A percentile compares a stretch with the other conserved stretches of the same genome.
Evolutionary conservation across 2,888 invertebrate genomes (phyloP).

Genomic region (Rhyacophila evoluta): DNA sequence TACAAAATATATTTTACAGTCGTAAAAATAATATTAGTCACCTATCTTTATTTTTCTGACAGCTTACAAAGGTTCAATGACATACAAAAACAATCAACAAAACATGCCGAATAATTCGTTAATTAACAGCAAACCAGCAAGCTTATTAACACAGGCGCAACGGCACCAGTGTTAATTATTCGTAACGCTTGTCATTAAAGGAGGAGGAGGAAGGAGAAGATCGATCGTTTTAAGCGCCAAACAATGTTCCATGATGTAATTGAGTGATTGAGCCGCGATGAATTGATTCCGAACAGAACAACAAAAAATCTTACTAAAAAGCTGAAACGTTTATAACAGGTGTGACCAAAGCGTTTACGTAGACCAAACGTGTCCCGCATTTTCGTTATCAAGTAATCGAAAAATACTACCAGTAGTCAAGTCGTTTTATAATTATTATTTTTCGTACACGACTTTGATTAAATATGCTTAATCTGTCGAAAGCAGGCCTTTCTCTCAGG

Average conservation of each 20-base stretch:
- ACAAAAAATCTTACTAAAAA: not conserved
- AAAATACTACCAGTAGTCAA: too few species aligned
- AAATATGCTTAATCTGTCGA: too few species aligned
- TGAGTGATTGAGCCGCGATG: conserved; percentile 23
- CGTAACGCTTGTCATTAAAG: not conserved
- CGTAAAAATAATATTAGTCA: too few species aligned
- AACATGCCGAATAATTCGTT: not conserved
- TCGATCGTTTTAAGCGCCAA: not conserved
- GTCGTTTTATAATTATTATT: too few species aligned
- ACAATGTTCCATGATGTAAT: not conserved
- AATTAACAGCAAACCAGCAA: not conserved
- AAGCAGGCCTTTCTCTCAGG: too few species aligned
- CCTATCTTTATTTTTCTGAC: too few species aligned
- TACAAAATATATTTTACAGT: too few species aligned
- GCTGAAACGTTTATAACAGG: not conserved
- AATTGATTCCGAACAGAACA: conserved; percentile 23
- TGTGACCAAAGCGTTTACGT: not conserved
- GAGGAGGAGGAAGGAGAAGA: not conserved
- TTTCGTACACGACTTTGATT: too few species aligned
- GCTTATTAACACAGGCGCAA: not conserved
- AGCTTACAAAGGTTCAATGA: not conserved
- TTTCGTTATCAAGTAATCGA: too few species aligned
- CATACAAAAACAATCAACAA: not conserved
- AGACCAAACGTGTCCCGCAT: too few species aligned
- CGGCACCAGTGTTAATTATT: not conserved